Evolutionary conservation across 2,888 invertebrate genomes (phyloP).

Genomic region (Dascillus cervinus): DNA sequence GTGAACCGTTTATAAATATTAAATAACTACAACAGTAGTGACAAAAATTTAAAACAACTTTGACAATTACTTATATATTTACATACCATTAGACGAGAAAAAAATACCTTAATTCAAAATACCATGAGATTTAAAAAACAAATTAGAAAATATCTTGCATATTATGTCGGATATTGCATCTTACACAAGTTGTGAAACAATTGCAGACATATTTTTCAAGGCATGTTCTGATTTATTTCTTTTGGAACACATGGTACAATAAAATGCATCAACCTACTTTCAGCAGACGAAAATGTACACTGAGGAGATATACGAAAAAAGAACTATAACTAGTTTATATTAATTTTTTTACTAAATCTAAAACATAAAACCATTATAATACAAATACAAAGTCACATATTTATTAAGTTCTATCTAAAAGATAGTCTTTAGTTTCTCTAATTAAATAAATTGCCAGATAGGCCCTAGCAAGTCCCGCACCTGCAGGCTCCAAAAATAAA

Average conservation of each 20-base stretch:
- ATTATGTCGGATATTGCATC: too few species aligned
- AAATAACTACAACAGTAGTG: slow-evolving; percentile 9
- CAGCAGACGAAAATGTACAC: slow-evolving; percentile 35
- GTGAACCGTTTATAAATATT: slow-evolving; percentile 13
- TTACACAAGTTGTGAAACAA: too few species aligned
- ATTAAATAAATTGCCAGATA: slow-evolving; percentile 32
- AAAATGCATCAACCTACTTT: slow-evolving; percentile 5
- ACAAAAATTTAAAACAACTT: slow-evolving; percentile 12
- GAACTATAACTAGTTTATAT: slow-evolving; percentile 38
- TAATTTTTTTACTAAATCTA: slow-evolving; percentile 39
- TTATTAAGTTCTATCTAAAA: slow-evolving; percentile 36
- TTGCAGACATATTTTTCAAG: too few species aligned
- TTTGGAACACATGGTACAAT: not conserved
- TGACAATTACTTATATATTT: slow-evolving; percentile 7
- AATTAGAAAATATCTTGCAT: too few species aligned
- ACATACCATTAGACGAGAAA: slow-evolving; percentile 4
- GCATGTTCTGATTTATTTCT: too few species aligned
- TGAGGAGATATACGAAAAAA: slow-evolving; percentile 27
- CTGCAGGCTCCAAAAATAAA: slow-evolving; percentile 9
- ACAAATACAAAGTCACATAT: slow-evolving; percentile 41
- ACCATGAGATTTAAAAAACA: not conserved
- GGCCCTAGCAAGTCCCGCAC: slow-evolving; percentile 21
- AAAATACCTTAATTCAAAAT: slow-evolving; percentile 5
- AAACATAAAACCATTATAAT: slow-evolving; percentile 45
- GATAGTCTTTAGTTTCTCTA: slow-evolving; percentile 38